phyloP scores from a whole-genome alignment of 2,113 vertebrate genomes.

The Coregonus clupeaformis region DNA sequence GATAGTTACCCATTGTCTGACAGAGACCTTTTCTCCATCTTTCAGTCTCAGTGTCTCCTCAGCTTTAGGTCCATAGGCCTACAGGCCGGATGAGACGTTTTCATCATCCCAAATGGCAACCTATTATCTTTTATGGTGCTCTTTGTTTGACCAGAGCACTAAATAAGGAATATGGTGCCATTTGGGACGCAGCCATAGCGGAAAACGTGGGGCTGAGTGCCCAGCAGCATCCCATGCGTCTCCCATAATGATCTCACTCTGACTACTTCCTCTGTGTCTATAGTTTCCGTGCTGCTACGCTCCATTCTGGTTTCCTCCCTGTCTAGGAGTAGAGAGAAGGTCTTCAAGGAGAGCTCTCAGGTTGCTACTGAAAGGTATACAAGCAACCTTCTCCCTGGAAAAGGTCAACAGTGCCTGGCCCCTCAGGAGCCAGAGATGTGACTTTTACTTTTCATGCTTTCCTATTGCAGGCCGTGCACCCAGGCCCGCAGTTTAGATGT shows the following conservation, averaged over 20 bases:
- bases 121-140: too few relatives aligned
- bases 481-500: conserved; percentile 14
- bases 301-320: conserved; percentile 23
- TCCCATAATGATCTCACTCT: conserved; percentile 22
- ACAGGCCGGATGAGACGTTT: too few relatives aligned
- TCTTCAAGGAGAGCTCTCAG: conserved; percentile 19
- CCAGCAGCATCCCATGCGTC: too few relatives aligned
- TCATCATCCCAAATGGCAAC: too few relatives aligned
- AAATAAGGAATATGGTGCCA: too few relatives aligned
- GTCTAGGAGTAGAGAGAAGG: neutral
- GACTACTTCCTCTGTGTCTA: conserved; percentile 15
- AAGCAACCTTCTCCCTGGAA: conserved; percentile 24
- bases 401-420: conserved; percentile 36
- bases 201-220: too few relatives aligned
- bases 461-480: neutral
- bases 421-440: conserved; percentile 18
- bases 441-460: neutral
- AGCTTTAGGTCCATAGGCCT: too few relatives aligned
- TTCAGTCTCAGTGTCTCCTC: too few relatives aligned
- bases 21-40: too few relatives aligned
- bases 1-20: too few relatives aligned
- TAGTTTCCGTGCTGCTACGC: neutral
- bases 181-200: too few relatives aligned
- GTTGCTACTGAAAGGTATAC: conserved; percentile 33
- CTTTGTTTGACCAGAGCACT: too few relatives aligned